Conservation (phyloP, 2,888 invertebrate genomes). For the Mechanitis messenoides region DNA sequence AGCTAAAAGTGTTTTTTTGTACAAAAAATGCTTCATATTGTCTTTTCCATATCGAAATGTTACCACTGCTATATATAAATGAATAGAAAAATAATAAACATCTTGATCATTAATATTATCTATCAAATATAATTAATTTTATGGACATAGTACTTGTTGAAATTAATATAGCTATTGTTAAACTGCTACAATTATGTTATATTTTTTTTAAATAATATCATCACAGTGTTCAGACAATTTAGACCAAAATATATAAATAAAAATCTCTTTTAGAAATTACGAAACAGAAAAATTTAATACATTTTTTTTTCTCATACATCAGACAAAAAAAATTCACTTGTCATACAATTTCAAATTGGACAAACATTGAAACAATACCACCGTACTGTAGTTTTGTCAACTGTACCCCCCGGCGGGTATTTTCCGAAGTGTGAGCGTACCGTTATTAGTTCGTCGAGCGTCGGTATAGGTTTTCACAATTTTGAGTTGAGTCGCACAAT, state of each 20-base stretch:
- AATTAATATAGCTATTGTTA: too few relatives aligned
- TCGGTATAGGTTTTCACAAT: conserved; percentile 74
- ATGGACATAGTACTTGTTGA: too few relatives aligned
- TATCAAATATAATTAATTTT: too few relatives aligned
- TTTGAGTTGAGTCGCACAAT: conserved; percentile 68
- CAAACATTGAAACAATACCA: conserved; percentile 24
- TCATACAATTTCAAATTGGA: conserved; percentile 15
- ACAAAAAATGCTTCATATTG: conserved; percentile 13
- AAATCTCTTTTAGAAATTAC: too few relatives aligned
- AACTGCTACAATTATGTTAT: too few relatives aligned
- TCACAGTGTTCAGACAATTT: too few relatives aligned
- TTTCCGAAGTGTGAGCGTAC: conserved; percentile 63
- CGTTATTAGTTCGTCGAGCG: conserved; percentile 67
- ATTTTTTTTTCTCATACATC: too few relatives aligned
- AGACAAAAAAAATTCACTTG: conserved; percentile 4
- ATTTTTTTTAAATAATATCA: too few relatives aligned
- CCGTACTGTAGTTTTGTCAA: conserved; percentile 37
- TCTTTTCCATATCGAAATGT: conserved; percentile 2
- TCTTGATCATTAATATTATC: too few relatives aligned
- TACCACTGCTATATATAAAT: neutral
- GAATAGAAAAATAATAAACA: too few relatives aligned
- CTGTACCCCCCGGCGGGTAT: conserved; percentile 60
- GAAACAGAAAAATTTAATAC: too few relatives aligned
- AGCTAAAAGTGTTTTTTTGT: neutral
- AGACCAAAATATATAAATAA: too few relatives aligned